Evolutionary conservation across 2,888 invertebrate genomes (phyloP).

Genomic region (Thera britannica): DNA sequence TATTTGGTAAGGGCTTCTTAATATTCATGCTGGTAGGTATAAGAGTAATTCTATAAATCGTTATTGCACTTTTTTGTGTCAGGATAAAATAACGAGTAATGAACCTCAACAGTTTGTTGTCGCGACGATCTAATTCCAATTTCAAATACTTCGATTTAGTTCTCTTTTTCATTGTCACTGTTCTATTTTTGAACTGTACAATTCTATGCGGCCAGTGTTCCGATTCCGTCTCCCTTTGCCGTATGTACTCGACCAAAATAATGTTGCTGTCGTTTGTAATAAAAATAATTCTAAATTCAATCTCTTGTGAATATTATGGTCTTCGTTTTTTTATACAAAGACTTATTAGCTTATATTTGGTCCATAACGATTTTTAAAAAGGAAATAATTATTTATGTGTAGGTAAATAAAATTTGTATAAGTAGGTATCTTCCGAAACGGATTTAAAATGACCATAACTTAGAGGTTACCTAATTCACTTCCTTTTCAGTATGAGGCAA

Average conservation of each 20-base stretch:
- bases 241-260: slow-evolving; percentile 47
- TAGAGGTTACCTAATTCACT: neutral
- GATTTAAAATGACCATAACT: slow-evolving; percentile 1
- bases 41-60: too few species aligned
- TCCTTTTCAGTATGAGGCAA: slow-evolving; percentile 47
- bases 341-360: too few species aligned
- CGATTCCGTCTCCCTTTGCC: slow-evolving; percentile 54
- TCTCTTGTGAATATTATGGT: neutral
- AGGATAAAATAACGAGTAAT: too few species aligned
- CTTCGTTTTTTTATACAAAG: too few species aligned
- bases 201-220: slow-evolving; percentile 59
- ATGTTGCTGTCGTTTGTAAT: slow-evolving; percentile 25
- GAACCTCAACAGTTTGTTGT: slow-evolving; percentile 5
- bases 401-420: too few species aligned
- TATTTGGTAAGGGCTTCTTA: too few species aligned
- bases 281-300: slow-evolving; percentile 18
- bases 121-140: slow-evolving; percentile 46
- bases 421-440: neutral
- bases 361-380: too few species aligned
- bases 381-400: too few species aligned
- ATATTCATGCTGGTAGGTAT: too few species aligned
- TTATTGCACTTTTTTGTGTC: too few species aligned
- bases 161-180: slow-evolving; percentile 61
- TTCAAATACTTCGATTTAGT: slow-evolving; percentile 48
- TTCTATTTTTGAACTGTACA: slow-evolving; percentile 59